Conservation (phyloP, 1,140 invertebrate genomes). For the Schlechtendalia chinensis region DNA sequence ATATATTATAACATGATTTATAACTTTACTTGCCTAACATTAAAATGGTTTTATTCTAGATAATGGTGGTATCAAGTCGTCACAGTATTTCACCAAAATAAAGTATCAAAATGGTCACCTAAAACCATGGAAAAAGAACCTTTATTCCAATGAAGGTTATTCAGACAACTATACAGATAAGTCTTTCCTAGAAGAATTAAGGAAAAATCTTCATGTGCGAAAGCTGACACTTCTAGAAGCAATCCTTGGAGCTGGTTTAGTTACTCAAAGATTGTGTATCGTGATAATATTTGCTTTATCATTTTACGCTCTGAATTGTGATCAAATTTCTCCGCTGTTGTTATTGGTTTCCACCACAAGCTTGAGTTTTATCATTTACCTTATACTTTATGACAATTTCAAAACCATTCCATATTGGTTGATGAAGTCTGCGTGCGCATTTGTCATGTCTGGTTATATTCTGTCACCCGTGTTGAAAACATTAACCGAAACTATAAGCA, state of each 20-base stretch:
- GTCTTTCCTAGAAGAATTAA: slow-evolving; percentile 79
- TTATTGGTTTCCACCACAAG: slow-evolving; percentile 62
- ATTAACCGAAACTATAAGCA: slow-evolving; percentile 91
- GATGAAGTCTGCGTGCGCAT: slow-evolving; percentile 71
- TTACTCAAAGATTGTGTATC: slow-evolving; percentile 73
- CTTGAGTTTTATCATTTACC: slow-evolving; percentile 63
- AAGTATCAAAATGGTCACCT: slow-evolving; percentile 53
- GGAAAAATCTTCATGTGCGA: slow-evolving; percentile 77
- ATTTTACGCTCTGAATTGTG: slow-evolving; percentile 72
- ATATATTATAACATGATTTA: not conserved
- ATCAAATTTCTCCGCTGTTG: slow-evolving; percentile 63
- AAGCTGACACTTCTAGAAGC: slow-evolving; percentile 69
- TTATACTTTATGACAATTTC: slow-evolving; percentile 57
- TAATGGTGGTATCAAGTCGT: slow-evolving; percentile 15
- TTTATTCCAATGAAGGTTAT: slow-evolving; percentile 82
- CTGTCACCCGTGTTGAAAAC: slow-evolving; percentile 90
- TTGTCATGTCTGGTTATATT: slow-evolving; percentile 78
- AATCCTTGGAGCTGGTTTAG: slow-evolving; percentile 68
- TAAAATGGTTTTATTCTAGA: slow-evolving; percentile 27
- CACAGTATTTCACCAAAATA: not conserved
- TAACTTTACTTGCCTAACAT: not conserved
- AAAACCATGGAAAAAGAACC: slow-evolving; percentile 76
- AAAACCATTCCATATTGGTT: slow-evolving; percentile 57
- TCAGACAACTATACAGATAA: slow-evolving; percentile 90
- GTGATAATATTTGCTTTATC: slow-evolving; percentile 74